A percentile compares a stretch with the other conserved stretches of the same genome.
Evolutionary conservation across 2,888 invertebrate species (phyloP).

Genomic region (Tanytarsus gracilentus): DNA sequence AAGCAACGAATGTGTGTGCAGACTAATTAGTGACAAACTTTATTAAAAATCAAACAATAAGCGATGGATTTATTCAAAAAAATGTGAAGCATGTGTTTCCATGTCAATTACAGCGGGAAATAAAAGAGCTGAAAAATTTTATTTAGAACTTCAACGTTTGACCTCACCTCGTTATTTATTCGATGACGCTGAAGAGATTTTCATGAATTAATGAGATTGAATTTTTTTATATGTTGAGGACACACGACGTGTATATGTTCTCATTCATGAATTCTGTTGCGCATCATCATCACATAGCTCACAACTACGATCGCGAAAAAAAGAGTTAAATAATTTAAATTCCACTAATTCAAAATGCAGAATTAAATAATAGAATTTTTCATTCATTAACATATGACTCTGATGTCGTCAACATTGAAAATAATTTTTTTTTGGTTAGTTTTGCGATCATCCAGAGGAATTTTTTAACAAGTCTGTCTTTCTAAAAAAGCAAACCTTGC

Average conservation of each 20-base stretch:
- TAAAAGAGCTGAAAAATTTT: background rate
- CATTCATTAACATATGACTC: background rate
- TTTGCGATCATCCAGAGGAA: too few species aligned
- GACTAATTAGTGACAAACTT: background rate
- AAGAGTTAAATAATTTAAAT: background rate
- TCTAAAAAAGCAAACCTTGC: too few species aligned
- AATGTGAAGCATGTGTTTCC: background rate
- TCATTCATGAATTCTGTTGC: conserved; percentile 4
- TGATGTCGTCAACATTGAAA: too few species aligned
- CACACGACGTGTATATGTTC: too few species aligned
- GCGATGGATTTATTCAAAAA: background rate
- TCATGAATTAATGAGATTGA: conserved; percentile 18
- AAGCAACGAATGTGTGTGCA: background rate
- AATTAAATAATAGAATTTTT: conserved; percentile 12
- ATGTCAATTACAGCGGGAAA: conserved; percentile 4
- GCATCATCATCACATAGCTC: too few species aligned
- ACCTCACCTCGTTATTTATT: conserved; percentile 13
- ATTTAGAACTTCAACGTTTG: conserved; percentile 15
- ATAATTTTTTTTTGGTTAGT: too few species aligned
- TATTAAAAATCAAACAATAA: background rate
- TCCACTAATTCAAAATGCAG: background rate
- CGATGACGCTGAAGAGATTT: background rate
- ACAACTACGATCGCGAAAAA: background rate
- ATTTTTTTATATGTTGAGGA: conserved; percentile 8
- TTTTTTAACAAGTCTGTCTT: too few species aligned